phyloP scores from a whole-genome alignment of 2,113 vertebrate genomes.

The Dromiciops gliroides region DNA sequence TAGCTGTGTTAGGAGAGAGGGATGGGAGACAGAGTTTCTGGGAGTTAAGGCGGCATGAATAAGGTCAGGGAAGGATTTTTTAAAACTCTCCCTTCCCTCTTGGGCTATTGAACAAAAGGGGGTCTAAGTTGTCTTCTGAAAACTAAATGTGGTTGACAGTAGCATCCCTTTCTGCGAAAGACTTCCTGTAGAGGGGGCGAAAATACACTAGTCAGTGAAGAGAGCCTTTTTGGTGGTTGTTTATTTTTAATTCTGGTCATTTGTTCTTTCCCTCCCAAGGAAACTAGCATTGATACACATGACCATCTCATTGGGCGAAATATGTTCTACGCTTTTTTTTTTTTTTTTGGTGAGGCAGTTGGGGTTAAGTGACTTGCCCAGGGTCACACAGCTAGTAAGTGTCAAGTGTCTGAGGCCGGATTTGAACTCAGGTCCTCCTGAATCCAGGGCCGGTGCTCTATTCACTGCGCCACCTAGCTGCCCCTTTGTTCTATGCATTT shows the following conservation, averaged over 20 bases:
- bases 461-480: too few species aligned
- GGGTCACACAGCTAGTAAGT: too few species aligned
- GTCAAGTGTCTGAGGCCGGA: too few species aligned
- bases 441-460: too few species aligned
- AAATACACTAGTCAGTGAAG: neutral
- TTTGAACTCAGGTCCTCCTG: too few species aligned
- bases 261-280: constrained; percentile 26
- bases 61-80: constrained; percentile 7
- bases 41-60: neutral
- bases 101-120: neutral
- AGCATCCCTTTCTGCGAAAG: constrained; percentile 28
- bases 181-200: constrained; percentile 42
- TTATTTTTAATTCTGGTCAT: neutral
- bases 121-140: neutral
- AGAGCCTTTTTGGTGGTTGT: neutral
- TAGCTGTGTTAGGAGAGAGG: neutral
- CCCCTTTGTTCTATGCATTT: constrained; percentile 3
- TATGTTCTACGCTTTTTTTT: too few species aligned
- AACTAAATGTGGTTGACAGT: neutral
- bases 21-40: neutral
- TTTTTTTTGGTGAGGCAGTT: too few species aligned
- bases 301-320: neutral
- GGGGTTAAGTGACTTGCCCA: too few species aligned
- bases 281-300: neutral
- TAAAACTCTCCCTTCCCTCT: neutral